Base-by-base conservation (phyloP, 2,797 vertebrate species). In the Manis pentadactyla region DNA sequence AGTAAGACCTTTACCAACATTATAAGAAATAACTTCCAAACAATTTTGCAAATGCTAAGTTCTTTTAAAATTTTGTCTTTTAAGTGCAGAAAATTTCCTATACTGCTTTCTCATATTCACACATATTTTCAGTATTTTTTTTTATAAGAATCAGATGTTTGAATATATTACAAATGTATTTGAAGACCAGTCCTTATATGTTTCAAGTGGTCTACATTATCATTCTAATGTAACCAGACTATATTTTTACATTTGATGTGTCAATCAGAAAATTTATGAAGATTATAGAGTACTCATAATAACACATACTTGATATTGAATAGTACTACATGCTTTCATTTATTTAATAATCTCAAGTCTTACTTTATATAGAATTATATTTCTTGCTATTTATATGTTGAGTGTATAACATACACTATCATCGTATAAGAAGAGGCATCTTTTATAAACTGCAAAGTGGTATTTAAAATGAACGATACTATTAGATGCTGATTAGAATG, bases 371-470 rank as follows among this genome's bases (percentile, higher is more conserved):
- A 87, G 25, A 71, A 75, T 74, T 84, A 39, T 14, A 57, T 74
- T 79, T 91, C 7, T 34, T 95, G 37, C 15, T 94, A 25, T 78
- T 86, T 49, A n/a, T 51, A 87, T 5, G 4, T 74, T 57, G 10
- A 93, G n/a, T 37, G 46, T 49, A 73, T 73, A 57, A 73, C 3
- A 19, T 25, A 49, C 15, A 27, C 13, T 89, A 10, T 66, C 68
- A 83, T 57, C 14, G 84, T 27, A 74, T 11, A 53, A 83, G 64
- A 94, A 82, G 37, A 93, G n/a, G 6, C 3, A 87, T 13, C 3
- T 92, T 53, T 78, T 84, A 46, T 71, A 87, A 87, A 77, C 3
- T 82, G 11, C 42, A 90, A 95, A 90, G 19, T 90, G 53, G 61
- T 53, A 25, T 46, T 79, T 77, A 74, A 66, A 71, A 77, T 90